Evolutionary conservation across 2,797 vertebrate genomes (phyloP).

Genomic region (Mycteria americana): DNA sequence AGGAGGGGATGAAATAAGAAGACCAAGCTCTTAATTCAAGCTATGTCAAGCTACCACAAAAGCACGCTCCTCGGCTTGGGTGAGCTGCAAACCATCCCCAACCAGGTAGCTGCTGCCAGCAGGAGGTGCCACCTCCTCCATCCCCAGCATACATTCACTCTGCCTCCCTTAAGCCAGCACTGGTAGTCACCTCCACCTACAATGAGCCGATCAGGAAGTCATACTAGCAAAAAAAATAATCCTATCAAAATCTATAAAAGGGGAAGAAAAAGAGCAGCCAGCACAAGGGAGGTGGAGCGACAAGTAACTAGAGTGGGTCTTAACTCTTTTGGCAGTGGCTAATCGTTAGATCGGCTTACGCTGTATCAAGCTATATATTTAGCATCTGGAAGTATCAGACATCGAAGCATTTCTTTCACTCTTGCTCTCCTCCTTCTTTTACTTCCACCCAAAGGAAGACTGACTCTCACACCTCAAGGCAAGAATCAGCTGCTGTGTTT

Average conservation of each 20-base stretch:
- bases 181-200: neutral
- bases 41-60: fast-evolving
- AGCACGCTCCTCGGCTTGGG: neutral
- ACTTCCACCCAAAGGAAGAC: neutral
- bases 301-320: neutral
- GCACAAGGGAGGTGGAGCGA: neutral
- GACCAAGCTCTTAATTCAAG: neutral
- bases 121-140: neutral
- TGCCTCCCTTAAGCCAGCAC: neutral
- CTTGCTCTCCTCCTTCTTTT: neutral
- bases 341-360: fast-evolving
- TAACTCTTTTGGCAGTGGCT: neutral
- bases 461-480: neutral
- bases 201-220: fast-evolving
- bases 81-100: neutral
- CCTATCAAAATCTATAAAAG: neutral
- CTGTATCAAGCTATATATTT: neutral
- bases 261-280: neutral
- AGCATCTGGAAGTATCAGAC: neutral
- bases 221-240: neutral
- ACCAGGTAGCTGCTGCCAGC: neutral
- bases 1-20: neutral
- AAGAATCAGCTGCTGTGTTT: neutral
- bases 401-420: neutral
- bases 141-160: neutral